A percentile compares a stretch with the other conserved stretches of the same genome.
Evolutionary conservation across 2,888 invertebrate genomes (phyloP).

Genomic region (Chironomus tentans): DNA sequence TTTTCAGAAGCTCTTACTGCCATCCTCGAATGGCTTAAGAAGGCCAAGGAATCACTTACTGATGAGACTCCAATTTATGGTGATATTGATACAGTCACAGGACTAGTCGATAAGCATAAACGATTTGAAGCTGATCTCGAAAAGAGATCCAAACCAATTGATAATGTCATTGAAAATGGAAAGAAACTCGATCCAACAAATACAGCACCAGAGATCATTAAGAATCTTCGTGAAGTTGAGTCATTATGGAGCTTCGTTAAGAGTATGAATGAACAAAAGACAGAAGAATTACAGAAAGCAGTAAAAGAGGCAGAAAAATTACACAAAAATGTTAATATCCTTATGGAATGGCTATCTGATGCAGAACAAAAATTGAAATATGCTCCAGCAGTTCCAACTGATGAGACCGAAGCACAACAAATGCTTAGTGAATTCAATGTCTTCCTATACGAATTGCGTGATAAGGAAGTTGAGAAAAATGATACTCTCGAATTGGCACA

Average conservation of each 20-base stretch:
- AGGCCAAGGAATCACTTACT: conserved; percentile 66
- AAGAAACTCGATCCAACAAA: conserved; percentile 68
- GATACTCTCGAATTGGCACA: conserved; percentile 80
- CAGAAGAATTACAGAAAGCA: conserved; percentile 71
- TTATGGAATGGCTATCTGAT: conserved; percentile 93
- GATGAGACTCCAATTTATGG: conserved; percentile 85
- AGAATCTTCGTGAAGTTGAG: conserved; percentile 39
- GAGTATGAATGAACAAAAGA: conserved; percentile 64
- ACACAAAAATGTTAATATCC: conserved; percentile 84
- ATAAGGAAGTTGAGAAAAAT: conserved; percentile 80
- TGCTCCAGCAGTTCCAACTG: conserved; percentile 83
- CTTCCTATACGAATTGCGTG: conserved; percentile 70
- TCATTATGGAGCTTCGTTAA: conserved; percentile 78
- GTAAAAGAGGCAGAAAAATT: conserved; percentile 86
- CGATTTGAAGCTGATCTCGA: conserved; percentile 86
- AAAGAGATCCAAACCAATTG: conserved; percentile 78
- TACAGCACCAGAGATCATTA: conserved; percentile 16
- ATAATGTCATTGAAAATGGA: conserved; percentile 83
- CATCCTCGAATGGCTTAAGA: conserved; percentile 84
- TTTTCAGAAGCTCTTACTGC: conserved; percentile 95
- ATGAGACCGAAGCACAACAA: conserved; percentile 74
- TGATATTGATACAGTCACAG: conserved; percentile 92
- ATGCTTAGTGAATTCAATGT: conserved; percentile 80
- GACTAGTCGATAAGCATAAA: conserved; percentile 86
- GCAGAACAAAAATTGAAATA: conserved; percentile 90